Evolutionary conservation across 2,797 vertebrate genomes (phyloP).

Genomic region (Hephaestus fuliginosus): DNA sequence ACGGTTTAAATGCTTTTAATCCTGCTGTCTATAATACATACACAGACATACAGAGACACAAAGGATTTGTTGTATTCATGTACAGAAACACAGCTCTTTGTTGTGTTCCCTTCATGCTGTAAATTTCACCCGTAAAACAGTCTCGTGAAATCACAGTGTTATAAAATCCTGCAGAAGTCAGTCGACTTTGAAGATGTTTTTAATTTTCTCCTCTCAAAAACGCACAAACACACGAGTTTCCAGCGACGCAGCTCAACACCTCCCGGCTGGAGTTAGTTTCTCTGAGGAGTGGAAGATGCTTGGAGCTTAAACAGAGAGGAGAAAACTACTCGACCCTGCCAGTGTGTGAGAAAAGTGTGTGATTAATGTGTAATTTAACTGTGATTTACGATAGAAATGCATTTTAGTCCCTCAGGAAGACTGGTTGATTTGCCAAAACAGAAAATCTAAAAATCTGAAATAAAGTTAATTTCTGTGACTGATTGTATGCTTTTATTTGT

Average conservation of each 20-base stretch:
- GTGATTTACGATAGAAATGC: constrained; percentile 1
- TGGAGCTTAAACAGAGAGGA: neutral
- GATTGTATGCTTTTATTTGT: neutral
- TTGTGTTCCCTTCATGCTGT: constrained; percentile 48
- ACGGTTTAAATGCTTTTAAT: constrained; percentile 6
- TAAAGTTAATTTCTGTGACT: neutral
- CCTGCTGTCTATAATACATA: neutral
- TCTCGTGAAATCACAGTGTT: constrained; percentile 27
- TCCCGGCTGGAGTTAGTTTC: neutral
- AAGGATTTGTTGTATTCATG: constrained; percentile 16
- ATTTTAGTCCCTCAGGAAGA: neutral
- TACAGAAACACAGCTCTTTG: constrained; percentile 25
- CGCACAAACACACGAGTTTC: neutral
- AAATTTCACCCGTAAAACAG: constrained; percentile 51
- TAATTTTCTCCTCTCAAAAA: constrained; percentile 16
- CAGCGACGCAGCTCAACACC: neutral
- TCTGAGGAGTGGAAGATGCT: neutral
- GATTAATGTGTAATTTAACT: neutral
- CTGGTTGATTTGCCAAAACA: neutral
- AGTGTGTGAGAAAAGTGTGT: neutral
- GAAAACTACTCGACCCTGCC: neutral
- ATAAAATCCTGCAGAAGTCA: constrained; percentile 43
- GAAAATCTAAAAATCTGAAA: neutral
- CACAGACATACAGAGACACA: constrained; percentile 27
- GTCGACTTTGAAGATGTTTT: constrained; percentile 52